Percentiles rank a stretch among this genome's conserved stretches.
These are phyloP conservation scores for Entomobrya multifasciata DNA, from an alignment of 2,888 invertebrate genomes.

Conservation along the genomic window DNA sequence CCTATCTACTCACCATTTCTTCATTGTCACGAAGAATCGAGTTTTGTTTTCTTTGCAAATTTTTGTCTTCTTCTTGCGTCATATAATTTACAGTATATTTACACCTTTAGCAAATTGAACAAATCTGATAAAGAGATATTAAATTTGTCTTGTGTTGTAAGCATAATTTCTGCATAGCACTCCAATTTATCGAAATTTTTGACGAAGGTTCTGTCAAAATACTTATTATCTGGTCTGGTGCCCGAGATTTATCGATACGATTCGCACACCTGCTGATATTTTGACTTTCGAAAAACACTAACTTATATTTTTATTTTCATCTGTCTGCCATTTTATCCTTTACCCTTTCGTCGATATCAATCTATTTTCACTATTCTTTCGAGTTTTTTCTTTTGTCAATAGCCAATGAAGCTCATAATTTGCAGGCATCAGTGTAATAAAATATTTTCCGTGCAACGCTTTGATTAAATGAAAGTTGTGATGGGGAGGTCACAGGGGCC, in stretches of 20 bases:
- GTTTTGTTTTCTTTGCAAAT: too few relatives aligned
- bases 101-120: too few relatives aligned
- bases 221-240: neutral
- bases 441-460: neutral
- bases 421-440: neutral
- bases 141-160: too few relatives aligned
- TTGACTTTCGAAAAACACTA: conserved; percentile 30
- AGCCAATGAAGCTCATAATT: neutral
- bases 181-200: neutral
- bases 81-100: too few relatives aligned
- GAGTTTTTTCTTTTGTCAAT: neutral
- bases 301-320: neutral
- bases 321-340: neutral
- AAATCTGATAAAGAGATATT: too few relatives aligned
- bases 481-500: neutral
- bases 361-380: conserved; percentile 7
- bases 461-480: conserved; percentile 34
- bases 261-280: conserved; percentile 42
- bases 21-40: too few relatives aligned
- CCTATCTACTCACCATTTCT: too few relatives aligned
- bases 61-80: too few relatives aligned
- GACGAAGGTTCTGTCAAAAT: conserved; percentile 10
- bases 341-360: conserved; percentile 13
- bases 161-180: too few relatives aligned
- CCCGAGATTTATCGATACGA: conserved; percentile 10